A percentile compares a stretch with the other conserved stretches of the same genome.
These are phyloP conservation scores for Idris sp. DNA, from an alignment of 1,140 invertebrate genomes.

Conservation along the genomic window DNA sequence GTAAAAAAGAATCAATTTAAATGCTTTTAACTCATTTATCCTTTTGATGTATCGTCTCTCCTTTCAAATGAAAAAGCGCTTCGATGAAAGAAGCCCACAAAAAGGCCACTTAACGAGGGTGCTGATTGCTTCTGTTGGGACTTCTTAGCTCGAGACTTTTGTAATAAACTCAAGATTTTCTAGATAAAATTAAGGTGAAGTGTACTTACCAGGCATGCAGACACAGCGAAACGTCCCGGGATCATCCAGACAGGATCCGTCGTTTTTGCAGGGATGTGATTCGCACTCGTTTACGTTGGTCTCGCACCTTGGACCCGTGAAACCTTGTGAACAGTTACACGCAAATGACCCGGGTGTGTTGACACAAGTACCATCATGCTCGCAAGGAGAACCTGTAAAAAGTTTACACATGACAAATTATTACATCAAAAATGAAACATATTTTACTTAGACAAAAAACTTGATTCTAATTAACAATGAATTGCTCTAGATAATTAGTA, in stretches of 20 bases:
- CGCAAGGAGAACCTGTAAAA: slow-evolving; percentile 91
- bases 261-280: slow-evolving; percentile 95
- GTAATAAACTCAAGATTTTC: too few relatives aligned
- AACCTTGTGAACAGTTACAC: slow-evolving; percentile 94
- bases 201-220: slow-evolving; percentile 97
- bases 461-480: slow-evolving; percentile 43
- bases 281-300: slow-evolving; percentile 97
- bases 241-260: slow-evolving; percentile 95
- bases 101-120: slow-evolving; percentile 9
- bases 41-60: slow-evolving; percentile 15
- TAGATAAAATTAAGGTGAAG: too few relatives aligned
- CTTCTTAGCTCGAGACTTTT: too few relatives aligned
- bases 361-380: slow-evolving; percentile 95
- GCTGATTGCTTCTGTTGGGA: slow-evolving; percentile 1
- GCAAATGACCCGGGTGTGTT: slow-evolving; percentile 96
- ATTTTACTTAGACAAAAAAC: too few relatives aligned
- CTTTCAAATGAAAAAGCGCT: slow-evolving; percentile 11
- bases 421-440: too few relatives aligned
- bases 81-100: neutral
- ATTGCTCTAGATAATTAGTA: slow-evolving; percentile 38
- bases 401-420: too few relatives aligned
- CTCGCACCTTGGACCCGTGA: slow-evolving; percentile 94
- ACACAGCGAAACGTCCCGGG: slow-evolving; percentile 96
- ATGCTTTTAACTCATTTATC: slow-evolving; percentile 22
- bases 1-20: slow-evolving; percentile 42